phyloP scores from a whole-genome alignment of 2,113 vertebrate genomes.

The Corythornis madagascariensis region DNA sequence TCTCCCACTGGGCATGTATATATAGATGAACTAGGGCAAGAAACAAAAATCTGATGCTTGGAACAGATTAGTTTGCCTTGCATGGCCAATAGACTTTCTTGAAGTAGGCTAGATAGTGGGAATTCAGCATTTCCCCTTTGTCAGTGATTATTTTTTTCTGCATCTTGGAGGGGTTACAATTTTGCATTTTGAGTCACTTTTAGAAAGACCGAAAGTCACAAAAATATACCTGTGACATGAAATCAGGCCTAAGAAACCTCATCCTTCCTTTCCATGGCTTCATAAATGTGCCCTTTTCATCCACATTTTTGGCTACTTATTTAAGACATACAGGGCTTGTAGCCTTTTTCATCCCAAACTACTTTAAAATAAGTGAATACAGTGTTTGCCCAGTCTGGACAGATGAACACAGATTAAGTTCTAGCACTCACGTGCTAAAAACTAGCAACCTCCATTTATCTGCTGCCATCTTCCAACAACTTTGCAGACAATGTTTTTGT shows the following conservation, averaged over 20 bases:
- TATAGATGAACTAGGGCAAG: neutral
- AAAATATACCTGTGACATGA: neutral
- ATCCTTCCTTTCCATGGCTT: neutral
- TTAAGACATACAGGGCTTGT: neutral
- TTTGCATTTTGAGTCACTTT: neutral
- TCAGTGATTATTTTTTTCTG: slow-evolving; percentile 4
- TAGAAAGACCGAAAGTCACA: neutral
- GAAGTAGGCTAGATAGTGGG: neutral
- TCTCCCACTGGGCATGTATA: neutral
- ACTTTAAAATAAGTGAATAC: neutral
- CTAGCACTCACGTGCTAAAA: neutral
- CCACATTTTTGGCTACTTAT: neutral
- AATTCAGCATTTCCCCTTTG: slow-evolving; percentile 31
- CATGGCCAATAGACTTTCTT: neutral
- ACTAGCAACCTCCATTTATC: neutral
- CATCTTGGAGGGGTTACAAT: neutral
- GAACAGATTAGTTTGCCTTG: slow-evolving; percentile 20
- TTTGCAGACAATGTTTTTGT: neutral
- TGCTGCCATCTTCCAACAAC: neutral
- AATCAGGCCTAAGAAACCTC: neutral
- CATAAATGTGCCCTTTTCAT: neutral
- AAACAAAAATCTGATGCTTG: slow-evolving; percentile 8
- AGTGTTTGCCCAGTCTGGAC: neutral
- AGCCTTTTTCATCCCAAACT: neutral
- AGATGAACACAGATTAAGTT: neutral